Percentiles rank a stretch among this genome's conserved stretches.
These are phyloP conservation scores for Betta splendens DNA, from an alignment of 2,797 vertebrate species.

Conservation along the genomic window DNA sequence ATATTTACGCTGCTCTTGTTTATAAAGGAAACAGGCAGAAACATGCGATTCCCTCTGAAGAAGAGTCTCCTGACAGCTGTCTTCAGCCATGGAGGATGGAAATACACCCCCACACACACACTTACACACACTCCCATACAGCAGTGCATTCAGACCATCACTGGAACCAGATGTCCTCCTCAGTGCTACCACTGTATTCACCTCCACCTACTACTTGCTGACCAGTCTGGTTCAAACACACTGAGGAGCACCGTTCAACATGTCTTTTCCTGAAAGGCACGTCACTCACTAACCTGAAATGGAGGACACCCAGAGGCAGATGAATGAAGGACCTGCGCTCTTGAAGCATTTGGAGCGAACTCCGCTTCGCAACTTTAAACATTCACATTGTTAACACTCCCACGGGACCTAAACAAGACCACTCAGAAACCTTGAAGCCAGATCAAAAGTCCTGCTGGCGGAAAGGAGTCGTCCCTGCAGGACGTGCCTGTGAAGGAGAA, in stretches of 20 bases:
- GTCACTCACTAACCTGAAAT: slow-evolving; percentile 12
- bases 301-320: slow-evolving; percentile 18
- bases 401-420: slow-evolving; percentile 19
- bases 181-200: slow-evolving; percentile 53
- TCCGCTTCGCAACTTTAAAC: slow-evolving; percentile 36
- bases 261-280: slow-evolving; percentile 11
- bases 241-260: slow-evolving; percentile 22
- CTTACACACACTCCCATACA: slow-evolving; percentile 14
- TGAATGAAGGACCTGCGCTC: slow-evolving; percentile 36
- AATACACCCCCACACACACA: too few species aligned
- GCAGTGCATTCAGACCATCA: slow-evolving; percentile 52
- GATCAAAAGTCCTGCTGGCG: slow-evolving; percentile 37
- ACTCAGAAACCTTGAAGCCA: slow-evolving; percentile 37
- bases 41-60: slow-evolving; percentile 61
- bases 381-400: slow-evolving; percentile 38
- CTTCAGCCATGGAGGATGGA: slow-evolving; percentile 37
- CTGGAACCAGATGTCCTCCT: slow-evolving; percentile 61
- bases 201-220: slow-evolving; percentile 55
- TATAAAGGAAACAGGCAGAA: slow-evolving; percentile 56
- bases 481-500: slow-evolving; percentile 41
- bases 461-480: slow-evolving; percentile 29
- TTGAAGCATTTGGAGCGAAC: slow-evolving; percentile 30
- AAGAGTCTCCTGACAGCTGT: slow-evolving; percentile 16
- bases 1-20: slow-evolving; percentile 15
- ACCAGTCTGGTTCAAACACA: slow-evolving; percentile 33